These are phyloP conservation scores for Callinectes sapidus DNA, from an alignment of 2,888 invertebrate genomes.

Conservation along the genomic window DNA sequence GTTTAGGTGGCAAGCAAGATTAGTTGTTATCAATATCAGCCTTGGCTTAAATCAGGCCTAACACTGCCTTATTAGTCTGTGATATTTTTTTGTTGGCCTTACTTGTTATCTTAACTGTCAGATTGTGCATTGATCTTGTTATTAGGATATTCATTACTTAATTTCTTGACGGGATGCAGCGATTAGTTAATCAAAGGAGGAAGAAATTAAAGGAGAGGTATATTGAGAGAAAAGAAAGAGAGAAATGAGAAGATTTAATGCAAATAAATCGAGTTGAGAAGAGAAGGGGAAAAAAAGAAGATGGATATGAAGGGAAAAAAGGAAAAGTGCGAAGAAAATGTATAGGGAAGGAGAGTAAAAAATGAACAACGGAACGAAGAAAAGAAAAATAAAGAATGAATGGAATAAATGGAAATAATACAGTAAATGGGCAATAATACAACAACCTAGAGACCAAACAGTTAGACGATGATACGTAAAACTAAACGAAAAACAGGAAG, in stretches of 20 bases:
- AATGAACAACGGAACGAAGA: too few relatives aligned
- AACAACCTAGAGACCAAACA: too few relatives aligned
- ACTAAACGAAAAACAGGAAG: too few relatives aligned
- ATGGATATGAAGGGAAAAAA: not conserved
- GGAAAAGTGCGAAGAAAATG: not conserved
- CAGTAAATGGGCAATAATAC: not conserved
- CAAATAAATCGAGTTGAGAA: not conserved
- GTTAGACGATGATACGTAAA: too few relatives aligned
- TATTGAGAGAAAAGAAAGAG: not conserved
- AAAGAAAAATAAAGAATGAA: not conserved
- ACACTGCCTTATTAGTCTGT: not conserved
- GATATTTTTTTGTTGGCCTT: not conserved
- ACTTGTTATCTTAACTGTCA: not conserved
- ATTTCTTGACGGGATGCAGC: not conserved
- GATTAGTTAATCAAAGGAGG: not conserved
- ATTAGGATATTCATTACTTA: not conserved
- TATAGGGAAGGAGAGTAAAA: too few relatives aligned
- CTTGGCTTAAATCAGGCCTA: not conserved
- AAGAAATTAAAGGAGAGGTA: not conserved
- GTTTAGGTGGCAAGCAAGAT: not conserved
- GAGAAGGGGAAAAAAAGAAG: not conserved
- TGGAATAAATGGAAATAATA: not conserved
- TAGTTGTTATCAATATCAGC: not conserved
- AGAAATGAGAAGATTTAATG: not conserved
- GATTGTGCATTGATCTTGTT: not conserved